Evolutionary conservation across 2,888 invertebrate species (phyloP), one percentile per base, ranked within the genome.

Genomic region (Apamea epomidion): DNA sequence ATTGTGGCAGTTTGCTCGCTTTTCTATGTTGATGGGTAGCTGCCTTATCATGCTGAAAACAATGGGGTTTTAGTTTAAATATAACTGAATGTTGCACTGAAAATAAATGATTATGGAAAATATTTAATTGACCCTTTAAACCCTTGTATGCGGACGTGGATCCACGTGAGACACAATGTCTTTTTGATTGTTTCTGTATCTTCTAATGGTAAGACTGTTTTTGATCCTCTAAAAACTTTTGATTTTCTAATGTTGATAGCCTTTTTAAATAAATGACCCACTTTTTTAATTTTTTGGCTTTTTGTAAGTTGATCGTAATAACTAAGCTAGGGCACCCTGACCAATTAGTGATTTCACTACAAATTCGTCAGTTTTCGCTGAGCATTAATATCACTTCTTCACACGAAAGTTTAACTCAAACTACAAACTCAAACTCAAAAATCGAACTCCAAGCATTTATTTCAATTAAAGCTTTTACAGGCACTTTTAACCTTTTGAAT

Each of bases 1-100:
- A 67, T 73, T 67, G 69, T 72, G 69, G 72, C 48, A 32, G n/a
- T 74, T 72, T 72, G 74, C 18, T 45, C 21, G 71, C 54, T 70
- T 84, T 85, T 76, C 32, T 67, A 68, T 51, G 37, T 25, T 48
- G 71, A 45, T 69, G 21, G n/a, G 6, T 32, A 8, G 29, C 6
- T 65, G 29, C 16, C 32, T 62, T 65, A 73, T 51, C 32, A 70
- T 51, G 7, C n/a, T 37, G 45, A 0, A 54, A 80, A 72, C 45
- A 58, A 64, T 25, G 5, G 16, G 6, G 45, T 51, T 37, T 32
- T 29, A 42, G 58, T 58, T 62, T 51, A 16, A 18, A 70, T 32
- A 25, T 37, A 74, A 51, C n/a, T 51, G 8, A n/a, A 74, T 51
- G 3, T 45, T 29, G 8, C 21, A 16, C 25, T 32, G 4, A 64